These are phyloP conservation scores for Lacerta bilineata DNA, from an alignment of 2,797 vertebrate genomes.

Conservation along the genomic window DNA sequence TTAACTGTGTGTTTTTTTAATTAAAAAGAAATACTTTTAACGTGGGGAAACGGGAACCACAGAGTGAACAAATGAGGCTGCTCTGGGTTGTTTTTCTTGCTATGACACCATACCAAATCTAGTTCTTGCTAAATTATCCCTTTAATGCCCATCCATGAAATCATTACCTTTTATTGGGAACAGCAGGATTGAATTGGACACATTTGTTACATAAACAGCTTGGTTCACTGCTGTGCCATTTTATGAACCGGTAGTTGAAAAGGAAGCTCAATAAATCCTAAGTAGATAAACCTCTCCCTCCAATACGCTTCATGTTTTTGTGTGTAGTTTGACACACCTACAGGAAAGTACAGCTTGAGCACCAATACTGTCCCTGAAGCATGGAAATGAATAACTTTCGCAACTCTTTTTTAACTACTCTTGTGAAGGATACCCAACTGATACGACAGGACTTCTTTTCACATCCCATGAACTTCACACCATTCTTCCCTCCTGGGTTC, in stretches of 20 bases:
- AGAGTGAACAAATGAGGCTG: slow-evolving; percentile 7
- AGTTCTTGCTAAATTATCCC: slow-evolving; percentile 21
- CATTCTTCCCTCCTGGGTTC: not conserved
- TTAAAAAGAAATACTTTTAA: slow-evolving; percentile 3
- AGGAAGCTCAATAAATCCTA: not conserved
- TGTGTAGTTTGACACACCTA: not conserved
- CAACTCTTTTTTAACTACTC: not conserved
- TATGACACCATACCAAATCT: slow-evolving; percentile 7
- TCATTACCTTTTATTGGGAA: not conserved
- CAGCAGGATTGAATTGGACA: not conserved
- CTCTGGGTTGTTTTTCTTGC: not conserved
- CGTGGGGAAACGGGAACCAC: slow-evolving; percentile 19
- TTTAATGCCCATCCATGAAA: not conserved
- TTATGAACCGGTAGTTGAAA: not conserved
- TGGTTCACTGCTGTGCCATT: not conserved
- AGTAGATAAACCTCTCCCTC: not conserved
- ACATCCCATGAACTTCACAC: not conserved
- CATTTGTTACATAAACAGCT: not conserved
- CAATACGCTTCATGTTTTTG: not conserved
- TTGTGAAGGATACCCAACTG: not conserved
- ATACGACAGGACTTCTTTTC: not conserved
- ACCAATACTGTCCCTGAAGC: too few species aligned
- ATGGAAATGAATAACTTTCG: not conserved
- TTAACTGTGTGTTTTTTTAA: not conserved
- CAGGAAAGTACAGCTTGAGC: not conserved